A percentile compares a stretch with the other conserved stretches of the same genome.
Evolutionary conservation across 2,113 vertebrate species (phyloP).

Genomic region (Bombycilla garrulus): DNA sequence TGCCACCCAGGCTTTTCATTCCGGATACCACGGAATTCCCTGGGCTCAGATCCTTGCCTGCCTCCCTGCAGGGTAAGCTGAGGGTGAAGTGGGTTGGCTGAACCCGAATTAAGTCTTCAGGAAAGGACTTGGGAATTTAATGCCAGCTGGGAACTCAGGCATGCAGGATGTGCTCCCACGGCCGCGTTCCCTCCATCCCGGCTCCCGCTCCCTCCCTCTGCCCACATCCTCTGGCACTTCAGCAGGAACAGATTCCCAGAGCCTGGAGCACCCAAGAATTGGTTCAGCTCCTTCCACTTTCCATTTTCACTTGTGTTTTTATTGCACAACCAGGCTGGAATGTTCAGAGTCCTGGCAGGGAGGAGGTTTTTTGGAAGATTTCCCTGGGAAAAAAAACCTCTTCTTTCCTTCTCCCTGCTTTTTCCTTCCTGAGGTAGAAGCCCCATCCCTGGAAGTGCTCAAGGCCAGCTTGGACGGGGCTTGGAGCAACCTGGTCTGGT

Average conservation of each 20-base stretch:
- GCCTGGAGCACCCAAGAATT: not conserved
- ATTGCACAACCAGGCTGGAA: not conserved
- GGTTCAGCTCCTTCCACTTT: not conserved
- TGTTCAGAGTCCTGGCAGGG: not conserved
- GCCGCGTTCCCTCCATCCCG: not conserved
- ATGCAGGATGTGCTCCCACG: not conserved
- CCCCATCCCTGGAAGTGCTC: not conserved
- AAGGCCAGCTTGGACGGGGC: accelerated
- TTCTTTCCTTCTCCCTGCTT: not conserved
- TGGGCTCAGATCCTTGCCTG: not conserved
- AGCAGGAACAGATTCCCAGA: not conserved
- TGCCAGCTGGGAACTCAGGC: not conserved
- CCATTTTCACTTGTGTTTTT: not conserved
- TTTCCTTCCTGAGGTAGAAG: not conserved
- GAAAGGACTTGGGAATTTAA: constrained; percentile 4
- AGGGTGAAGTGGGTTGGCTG: not conserved
- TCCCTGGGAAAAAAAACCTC: not conserved
- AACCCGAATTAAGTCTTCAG: constrained; percentile 34
- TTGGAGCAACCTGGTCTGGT: not conserved
- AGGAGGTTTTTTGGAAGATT: not conserved
- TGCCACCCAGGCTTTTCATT: not conserved
- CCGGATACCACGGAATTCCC: not conserved
- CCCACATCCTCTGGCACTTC: not conserved
- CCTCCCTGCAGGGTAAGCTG: not conserved
- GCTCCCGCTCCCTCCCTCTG: not conserved